These are phyloP conservation scores for Lepilemur septentrionalis DNA, from an alignment of 2,797 vertebrate genomes.

Conservation along the genomic window DNA sequence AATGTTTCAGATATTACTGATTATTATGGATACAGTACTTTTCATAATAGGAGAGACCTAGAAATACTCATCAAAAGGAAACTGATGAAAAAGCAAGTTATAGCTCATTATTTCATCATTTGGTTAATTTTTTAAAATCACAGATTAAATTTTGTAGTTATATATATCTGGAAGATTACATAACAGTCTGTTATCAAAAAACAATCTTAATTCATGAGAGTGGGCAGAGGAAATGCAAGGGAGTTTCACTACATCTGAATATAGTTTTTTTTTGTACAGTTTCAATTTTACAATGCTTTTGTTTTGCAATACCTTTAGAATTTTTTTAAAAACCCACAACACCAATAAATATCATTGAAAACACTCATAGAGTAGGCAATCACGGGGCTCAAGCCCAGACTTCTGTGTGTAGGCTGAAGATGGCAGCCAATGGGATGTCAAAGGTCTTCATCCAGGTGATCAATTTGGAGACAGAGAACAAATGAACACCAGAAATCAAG, in stretches of 20 bases:
- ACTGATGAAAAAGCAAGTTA: not conserved
- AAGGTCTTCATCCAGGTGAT: not conserved
- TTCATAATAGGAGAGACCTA: not conserved
- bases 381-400: not conserved
- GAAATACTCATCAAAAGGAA: not conserved
- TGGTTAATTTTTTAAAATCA: not conserved
- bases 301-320: not conserved
- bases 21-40: not conserved
- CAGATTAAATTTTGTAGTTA: not conserved
- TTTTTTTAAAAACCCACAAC: not conserved
- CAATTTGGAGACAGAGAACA: not conserved
- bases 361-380: not conserved
- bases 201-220: not conserved
- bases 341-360: not conserved
- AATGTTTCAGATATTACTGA: not conserved
- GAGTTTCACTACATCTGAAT: not conserved
- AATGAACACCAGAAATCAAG: not conserved
- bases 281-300: not conserved
- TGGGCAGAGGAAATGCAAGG: not conserved
- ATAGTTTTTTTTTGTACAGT: not conserved
- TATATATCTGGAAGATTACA: not conserved
- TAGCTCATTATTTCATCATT: not conserved
- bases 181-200: not conserved
- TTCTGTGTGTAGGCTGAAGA: not conserved
- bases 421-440: not conserved